A percentile compares a stretch with the other conserved stretches of the same genome.
Conservation (phyloP, 2,797 vertebrate species). For the Brotula barbata region DNA sequence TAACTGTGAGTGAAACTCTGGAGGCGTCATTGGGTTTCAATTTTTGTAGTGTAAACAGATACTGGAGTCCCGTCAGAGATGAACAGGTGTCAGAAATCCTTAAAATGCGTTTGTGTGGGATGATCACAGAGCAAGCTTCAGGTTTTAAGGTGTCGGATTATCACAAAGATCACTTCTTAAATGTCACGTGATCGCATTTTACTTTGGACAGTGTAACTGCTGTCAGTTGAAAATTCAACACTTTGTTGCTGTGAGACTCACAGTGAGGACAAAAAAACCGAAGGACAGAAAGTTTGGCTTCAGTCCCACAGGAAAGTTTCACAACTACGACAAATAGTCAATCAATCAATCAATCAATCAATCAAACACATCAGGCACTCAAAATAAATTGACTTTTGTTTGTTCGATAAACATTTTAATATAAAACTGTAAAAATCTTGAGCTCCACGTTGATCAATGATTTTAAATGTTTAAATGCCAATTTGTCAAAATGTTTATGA, state of each 20-base stretch:
- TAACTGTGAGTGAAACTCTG: background rate
- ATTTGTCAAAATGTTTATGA: too few species aligned
- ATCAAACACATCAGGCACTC: too few species aligned
- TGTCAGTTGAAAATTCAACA: constrained; percentile 8
- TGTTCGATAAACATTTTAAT: too few species aligned
- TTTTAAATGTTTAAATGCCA: too few species aligned
- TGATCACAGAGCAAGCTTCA: background rate
- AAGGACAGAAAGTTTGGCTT: background rate
- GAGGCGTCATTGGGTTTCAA: background rate
- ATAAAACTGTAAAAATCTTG: too few species aligned
- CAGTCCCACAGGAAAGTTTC: background rate
- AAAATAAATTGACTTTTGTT: too few species aligned
- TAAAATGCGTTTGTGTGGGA: background rate
- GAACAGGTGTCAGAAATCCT: constrained; percentile 2
- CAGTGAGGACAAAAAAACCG: background rate
- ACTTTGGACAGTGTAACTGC: constrained; percentile 13
- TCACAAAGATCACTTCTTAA: constrained; percentile 5
- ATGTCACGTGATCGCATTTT: background rate
- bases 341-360: too few species aligned
- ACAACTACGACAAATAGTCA: background rate
- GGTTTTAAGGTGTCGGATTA: background rate
- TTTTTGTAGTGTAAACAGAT: background rate
- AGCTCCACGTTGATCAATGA: too few species aligned
- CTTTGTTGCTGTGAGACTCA: background rate
- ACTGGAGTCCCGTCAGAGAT: background rate